Evolutionary conservation across 2,888 invertebrate species (phyloP).

Genomic region (Macroteleia sp.): DNA sequence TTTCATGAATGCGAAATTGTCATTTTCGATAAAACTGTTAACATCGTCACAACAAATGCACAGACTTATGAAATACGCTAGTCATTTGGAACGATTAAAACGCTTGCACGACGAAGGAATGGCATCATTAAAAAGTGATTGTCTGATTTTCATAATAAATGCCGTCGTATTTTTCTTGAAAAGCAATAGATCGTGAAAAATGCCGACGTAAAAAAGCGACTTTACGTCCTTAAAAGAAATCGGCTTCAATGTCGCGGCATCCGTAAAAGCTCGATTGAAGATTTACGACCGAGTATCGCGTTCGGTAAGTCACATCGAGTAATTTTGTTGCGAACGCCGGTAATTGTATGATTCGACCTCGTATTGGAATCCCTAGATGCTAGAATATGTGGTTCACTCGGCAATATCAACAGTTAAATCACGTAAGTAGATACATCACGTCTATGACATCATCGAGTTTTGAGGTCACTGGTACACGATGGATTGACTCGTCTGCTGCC

Average conservation of each 20-base stretch:
- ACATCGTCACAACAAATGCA: neutral
- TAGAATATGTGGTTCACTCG: constrained; percentile 46
- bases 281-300: constrained; percentile 26
- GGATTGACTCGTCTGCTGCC: constrained; percentile 73
- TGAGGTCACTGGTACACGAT: constrained; percentile 77
- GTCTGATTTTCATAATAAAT: constrained; percentile 29
- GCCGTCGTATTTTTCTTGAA: constrained; percentile 7
- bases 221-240: constrained; percentile 16
- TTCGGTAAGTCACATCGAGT: constrained; percentile 21
- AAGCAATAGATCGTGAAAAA: neutral
- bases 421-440: constrained; percentile 51
- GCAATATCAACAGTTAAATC: constrained; percentile 58
- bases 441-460: constrained; percentile 74
- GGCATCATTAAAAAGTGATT: constrained; percentile 42
- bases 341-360: constrained; percentile 46
- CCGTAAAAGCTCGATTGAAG: constrained; percentile 38
- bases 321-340: constrained; percentile 24
- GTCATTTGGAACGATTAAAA: constrained; percentile 1
- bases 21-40: neutral
- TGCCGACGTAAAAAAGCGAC: neutral
- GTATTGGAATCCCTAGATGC: constrained; percentile 53
- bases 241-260: constrained; percentile 12
- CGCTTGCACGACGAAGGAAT: neutral
- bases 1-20: neutral
- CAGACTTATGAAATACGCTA: neutral